Conservation (phyloP, 2,888 invertebrate species). For the Zygogramma bicolorata region DNA sequence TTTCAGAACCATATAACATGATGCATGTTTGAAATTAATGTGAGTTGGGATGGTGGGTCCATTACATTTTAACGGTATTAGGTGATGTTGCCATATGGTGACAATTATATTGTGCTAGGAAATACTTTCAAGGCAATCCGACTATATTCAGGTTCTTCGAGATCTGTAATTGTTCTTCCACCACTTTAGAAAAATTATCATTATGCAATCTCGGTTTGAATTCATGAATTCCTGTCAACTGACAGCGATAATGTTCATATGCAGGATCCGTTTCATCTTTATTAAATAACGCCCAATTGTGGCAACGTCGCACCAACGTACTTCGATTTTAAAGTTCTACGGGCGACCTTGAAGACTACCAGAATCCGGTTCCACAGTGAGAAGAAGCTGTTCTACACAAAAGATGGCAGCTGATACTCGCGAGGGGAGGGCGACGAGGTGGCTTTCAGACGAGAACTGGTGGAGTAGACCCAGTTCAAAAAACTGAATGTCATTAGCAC, state of each 20-base stretch:
- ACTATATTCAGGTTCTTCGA: no score
- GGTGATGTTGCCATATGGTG: background rate
- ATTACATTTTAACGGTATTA: background rate
- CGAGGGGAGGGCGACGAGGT: conserved; percentile 32
- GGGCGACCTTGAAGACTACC: conserved; percentile 61
- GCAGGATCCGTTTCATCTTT: background rate
- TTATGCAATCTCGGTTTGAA: no score
- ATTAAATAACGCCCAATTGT: background rate
- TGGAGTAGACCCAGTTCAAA: conserved; percentile 42
- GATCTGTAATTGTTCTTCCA: no score
- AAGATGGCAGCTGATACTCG: conserved; percentile 38
- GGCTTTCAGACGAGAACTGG: conserved; percentile 27
- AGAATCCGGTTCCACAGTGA: conserved; percentile 65
- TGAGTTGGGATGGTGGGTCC: background rate
- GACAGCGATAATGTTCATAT: background rate
- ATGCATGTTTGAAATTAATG: conserved; percentile 4
- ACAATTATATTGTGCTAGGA: background rate
- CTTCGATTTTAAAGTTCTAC: conserved; percentile 55
- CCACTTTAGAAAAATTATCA: no score
- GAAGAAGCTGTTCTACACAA: conserved; percentile 50
- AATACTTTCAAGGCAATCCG: no score
- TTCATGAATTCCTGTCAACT: no score
- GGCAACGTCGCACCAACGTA: conserved; percentile 52
- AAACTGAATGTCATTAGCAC: conserved; percentile 33
- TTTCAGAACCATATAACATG: background rate